Base-by-base conservation (phyloP, 2,888 invertebrate genomes). In the Lepidochrysops patricia region DNA sequence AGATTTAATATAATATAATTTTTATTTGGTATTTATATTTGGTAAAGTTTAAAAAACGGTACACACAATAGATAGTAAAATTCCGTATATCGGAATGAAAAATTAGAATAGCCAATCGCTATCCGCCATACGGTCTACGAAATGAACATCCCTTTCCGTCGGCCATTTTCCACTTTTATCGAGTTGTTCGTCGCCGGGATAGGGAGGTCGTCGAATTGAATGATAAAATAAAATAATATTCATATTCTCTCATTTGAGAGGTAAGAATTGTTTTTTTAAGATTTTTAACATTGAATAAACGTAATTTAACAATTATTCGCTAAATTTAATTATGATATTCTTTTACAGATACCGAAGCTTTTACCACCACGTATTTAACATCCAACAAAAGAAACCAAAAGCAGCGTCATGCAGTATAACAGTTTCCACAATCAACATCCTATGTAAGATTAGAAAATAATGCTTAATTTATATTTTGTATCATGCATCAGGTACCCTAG, bases 151-250 rank as follows among this genome's bases (percentile, higher is more conserved):
- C 75, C 70, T 73, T 74, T 82, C 82, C 68, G 66, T 66, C 68
- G 62, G 65, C 68, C 67, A 67, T 67, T 52, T 58, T 62, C 60
- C 63, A 64, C 88, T 90, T 91, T 90, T 90, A 89, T 84, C 86
- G 90, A 91, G 90, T 91, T 91, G 91, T 91, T 91, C 91, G 88
- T 91, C 90, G 88, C 90, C 90, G 89, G 88, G 89, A 86, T 81
- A 83, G 85, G 73, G 74, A 72, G 76, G 76, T 67, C 66, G 63
- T 63, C 75, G 72, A 68, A 70, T 82, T 80, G 82, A 80, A 87
- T 86, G 86, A 80, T 70, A 80, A 78, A 75, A 68, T 69, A 70
- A 69, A 70, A 72, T 73, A 72, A 69, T 73, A 74, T 76, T 71
- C 67, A 81, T 80, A 88, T 82, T 87, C 89, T 89, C 89, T 89